These are phyloP conservation scores for Tadarida brasiliensis DNA, from an alignment of 2,797 vertebrate species.

Conservation along the genomic window DNA sequence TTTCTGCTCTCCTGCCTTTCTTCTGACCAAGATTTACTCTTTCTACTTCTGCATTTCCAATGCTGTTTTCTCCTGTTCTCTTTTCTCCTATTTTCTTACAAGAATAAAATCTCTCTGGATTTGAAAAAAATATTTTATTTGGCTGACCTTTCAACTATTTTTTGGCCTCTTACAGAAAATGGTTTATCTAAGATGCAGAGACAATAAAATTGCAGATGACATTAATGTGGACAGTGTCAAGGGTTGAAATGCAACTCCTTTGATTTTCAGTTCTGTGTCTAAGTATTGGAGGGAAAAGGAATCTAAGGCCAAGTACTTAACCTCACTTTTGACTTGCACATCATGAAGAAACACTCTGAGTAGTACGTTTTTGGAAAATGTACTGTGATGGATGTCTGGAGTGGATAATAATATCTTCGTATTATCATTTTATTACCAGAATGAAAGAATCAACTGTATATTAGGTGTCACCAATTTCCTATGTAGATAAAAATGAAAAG, in stretches of 20 bases:
- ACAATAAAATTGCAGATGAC: background rate
- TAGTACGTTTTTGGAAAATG: slow-evolving; percentile 63
- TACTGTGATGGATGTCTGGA: slow-evolving; percentile 70
- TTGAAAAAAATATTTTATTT: background rate
- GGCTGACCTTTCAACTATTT: background rate
- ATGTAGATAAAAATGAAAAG: slow-evolving; percentile 73
- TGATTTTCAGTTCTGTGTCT: slow-evolving; percentile 27
- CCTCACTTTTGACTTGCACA: slow-evolving; percentile 27
- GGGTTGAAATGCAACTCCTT: slow-evolving; percentile 40
- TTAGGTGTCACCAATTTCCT: slow-evolving; percentile 62
- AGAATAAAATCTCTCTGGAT: background rate
- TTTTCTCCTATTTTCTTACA: background rate
- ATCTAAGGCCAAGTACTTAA: slow-evolving; percentile 7
- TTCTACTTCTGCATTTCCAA: background rate
- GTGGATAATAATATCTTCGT: slow-evolving; percentile 67
- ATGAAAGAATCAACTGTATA: slow-evolving; percentile 78
- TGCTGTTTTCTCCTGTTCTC: background rate
- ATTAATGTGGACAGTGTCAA: slow-evolving; percentile 14
- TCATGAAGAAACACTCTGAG: slow-evolving; percentile 40
- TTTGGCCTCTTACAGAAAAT: background rate
- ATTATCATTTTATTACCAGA: slow-evolving; percentile 75
- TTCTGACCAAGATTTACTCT: background rate
- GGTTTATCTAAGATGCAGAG: background rate
- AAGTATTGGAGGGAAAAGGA: slow-evolving; percentile 15
- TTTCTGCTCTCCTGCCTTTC: background rate